Conservation (phyloP, 2,888 invertebrate genomes). For the Xanthia togata region DNA sequence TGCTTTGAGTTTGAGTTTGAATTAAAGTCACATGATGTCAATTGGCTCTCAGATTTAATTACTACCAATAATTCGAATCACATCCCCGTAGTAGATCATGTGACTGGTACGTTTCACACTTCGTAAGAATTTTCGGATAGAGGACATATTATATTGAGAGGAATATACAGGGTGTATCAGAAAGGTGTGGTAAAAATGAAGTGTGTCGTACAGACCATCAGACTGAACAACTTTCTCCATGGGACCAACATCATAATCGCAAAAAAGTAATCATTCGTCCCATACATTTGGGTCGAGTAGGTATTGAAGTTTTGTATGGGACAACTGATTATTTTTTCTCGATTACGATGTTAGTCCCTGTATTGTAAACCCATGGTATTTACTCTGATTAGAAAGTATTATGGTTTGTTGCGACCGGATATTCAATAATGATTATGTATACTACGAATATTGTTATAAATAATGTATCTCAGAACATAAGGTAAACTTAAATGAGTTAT, state of each 20-base stretch:
- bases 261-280: too few relatives aligned
- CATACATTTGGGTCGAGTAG: too few relatives aligned
- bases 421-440: neutral
- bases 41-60: neutral
- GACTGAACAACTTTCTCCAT: too few relatives aligned
- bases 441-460: neutral
- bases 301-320: neutral
- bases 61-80: neutral
- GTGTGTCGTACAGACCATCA: neutral
- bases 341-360: too few relatives aligned
- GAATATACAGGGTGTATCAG: neutral
- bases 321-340: neutral
- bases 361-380: neutral
- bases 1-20: too few relatives aligned
- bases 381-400: neutral
- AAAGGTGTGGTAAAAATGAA: neutral
- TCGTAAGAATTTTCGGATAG: neutral
- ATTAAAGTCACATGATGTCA: neutral
- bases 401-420: neutral
- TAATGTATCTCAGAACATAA: constrained; percentile 7
- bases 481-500: neutral
- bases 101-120: constrained; percentile 1
- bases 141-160: neutral
- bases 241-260: too few relatives aligned
- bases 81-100: too few relatives aligned